Base-by-base conservation (phyloP, 1,140 invertebrate species). In the Stegodyphus mimosarum region DNA sequence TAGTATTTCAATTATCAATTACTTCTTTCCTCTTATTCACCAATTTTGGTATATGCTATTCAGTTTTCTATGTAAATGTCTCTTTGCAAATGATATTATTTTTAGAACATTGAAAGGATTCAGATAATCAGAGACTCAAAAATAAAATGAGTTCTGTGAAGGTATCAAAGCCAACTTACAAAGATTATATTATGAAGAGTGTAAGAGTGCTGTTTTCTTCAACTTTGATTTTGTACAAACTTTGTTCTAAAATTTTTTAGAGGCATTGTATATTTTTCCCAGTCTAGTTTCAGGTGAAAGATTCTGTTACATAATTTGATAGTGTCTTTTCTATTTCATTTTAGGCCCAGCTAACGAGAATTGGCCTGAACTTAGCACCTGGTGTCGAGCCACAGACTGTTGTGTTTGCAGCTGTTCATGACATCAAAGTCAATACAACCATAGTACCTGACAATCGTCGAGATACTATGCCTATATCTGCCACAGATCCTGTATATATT, bases 321-420 rank as follows among this genome's bases (percentile, higher is more conserved):
- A 33, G 33, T n/a, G n/a, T 33, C 33, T 33, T 33, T 33, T 33
- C 33, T 33, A 7, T 67, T 67, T 9, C n/a, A 7, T 92, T 92
- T 87, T 89, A 96, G 95, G 91, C 97, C 85, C 96, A 96, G 92
- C 93, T 98, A 69, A 97, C 95, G 0, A 92, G 95, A 83, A 93
- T 94, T 72, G 94, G 93, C 18, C 89, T 93, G 9, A 92, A 92
- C 17, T 93, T 93, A 87, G 92, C 92, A 73, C 91, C 92, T 48
- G 92, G 91, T 84, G 91, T 92, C 73, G 95, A 96, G 87, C 94
- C 95, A 17, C 93, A 94, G 9, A 94, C 95, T 6, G 89, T 99
- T 48, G 94, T 97, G 9, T 91, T 98, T 85, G 96, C 97, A 3
- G 91, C 98, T 60, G 94, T 98, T 10, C 97, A 98, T 89, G 97